Conservation (phyloP, 2,113 vertebrate species). For the Syngnathoides biaculeatus region DNA sequence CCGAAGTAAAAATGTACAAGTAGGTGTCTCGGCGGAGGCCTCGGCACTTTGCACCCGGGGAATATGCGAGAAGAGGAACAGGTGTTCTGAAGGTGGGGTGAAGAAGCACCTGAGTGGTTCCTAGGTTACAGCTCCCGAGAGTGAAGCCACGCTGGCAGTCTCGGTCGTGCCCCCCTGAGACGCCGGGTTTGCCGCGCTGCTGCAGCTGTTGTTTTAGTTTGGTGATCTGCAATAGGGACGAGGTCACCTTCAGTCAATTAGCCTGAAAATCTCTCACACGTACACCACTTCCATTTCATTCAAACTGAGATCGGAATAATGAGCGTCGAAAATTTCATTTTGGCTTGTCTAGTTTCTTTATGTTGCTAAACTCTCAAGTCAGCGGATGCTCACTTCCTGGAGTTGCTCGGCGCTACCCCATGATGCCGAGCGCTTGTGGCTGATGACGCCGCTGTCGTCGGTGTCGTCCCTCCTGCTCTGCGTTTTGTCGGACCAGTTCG, state of each 20-base stretch:
- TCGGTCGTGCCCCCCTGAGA: constrained; percentile 74
- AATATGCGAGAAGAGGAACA: too few species aligned
- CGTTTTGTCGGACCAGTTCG: constrained; percentile 77
- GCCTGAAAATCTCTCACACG: not conserved
- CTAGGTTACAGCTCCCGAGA: constrained; percentile 66
- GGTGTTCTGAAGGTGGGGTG: not conserved
- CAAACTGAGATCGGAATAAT: not conserved
- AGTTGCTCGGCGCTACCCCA: constrained; percentile 83
- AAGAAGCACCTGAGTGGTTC: constrained; percentile 54
- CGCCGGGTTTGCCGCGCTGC: constrained; percentile 66
- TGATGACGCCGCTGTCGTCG: not conserved
- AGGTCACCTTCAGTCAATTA: constrained; percentile 31
- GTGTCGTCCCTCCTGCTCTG: constrained; percentile 51
- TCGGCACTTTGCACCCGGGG: too few species aligned
- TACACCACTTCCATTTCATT: not conserved
- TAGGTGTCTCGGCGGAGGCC: too few species aligned
- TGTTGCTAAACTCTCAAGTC: too few species aligned
- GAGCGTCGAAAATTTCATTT: not conserved
- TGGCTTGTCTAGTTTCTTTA: too few species aligned
- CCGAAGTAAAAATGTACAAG: too few species aligned
- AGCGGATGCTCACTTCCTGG: constrained; percentile 70
- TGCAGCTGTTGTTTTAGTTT: constrained; percentile 87
- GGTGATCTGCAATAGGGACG: constrained; percentile 68
- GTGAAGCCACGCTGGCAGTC: constrained; percentile 67
- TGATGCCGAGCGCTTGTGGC: constrained; percentile 84